A percentile compares a stretch with the other conserved stretches of the same genome.
These are phyloP conservation scores for Fragum sueziense DNA, from an alignment of 2,888 invertebrate species.

Conservation along the genomic window DNA sequence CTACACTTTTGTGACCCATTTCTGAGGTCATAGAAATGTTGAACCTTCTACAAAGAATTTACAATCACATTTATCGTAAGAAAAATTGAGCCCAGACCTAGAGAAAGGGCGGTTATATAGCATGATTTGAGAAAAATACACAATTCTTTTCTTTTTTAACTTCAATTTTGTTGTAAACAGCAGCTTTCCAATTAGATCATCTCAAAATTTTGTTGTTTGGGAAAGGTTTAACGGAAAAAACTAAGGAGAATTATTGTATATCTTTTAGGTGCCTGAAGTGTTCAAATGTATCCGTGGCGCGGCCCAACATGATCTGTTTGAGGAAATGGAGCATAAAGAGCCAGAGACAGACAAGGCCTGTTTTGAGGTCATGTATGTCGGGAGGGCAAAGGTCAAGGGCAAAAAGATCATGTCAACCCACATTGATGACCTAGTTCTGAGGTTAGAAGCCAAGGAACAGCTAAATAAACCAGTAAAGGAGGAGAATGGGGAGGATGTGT, in stretches of 20 bases:
- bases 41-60: too few species aligned
- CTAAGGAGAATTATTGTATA: neutral
- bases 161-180: too few species aligned
- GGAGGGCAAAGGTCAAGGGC: constrained; percentile 94
- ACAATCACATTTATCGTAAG: too few species aligned
- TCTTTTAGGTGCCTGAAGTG: constrained; percentile 87
- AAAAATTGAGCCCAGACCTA: too few species aligned
- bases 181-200: too few species aligned
- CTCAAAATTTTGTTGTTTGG: too few species aligned
- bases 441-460: constrained; percentile 84
- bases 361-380: constrained; percentile 92
- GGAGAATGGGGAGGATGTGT: constrained; percentile 59
- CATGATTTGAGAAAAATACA: neutral
- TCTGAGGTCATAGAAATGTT: too few species aligned
- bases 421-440: constrained; percentile 94
- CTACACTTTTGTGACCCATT: too few species aligned
- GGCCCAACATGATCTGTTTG: constrained; percentile 73
- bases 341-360: constrained; percentile 69
- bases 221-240: too few species aligned
- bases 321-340: constrained; percentile 61
- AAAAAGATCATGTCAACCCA: constrained; percentile 93
- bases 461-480: constrained; percentile 52
- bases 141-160: too few species aligned
- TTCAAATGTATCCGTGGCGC: constrained; percentile 89
- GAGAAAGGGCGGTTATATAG: too few species aligned